Percentiles rank a stretch among this genome's conserved stretches.
phyloP scores from a whole-genome alignment of 2,797 vertebrate species.

The Tragelaphus eurycerus region DNA sequence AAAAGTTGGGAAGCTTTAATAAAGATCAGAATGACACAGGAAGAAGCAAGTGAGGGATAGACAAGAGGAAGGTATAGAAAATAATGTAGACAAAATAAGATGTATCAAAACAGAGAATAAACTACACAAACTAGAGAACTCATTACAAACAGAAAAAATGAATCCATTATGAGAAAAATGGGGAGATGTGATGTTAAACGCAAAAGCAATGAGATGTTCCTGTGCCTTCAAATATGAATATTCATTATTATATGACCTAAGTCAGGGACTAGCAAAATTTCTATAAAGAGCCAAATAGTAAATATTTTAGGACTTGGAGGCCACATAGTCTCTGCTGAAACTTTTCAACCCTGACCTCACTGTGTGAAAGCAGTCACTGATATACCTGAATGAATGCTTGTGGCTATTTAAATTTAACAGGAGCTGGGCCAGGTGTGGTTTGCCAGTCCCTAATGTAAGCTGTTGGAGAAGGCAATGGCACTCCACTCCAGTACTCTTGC shows the following conservation, averaged over 20 bases:
- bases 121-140: constrained; percentile 69
- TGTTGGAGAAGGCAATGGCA: background rate
- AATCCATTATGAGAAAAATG: constrained; percentile 77
- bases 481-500: too few species aligned
- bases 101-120: constrained; percentile 74
- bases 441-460: background rate
- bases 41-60: constrained; percentile 96
- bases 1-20: constrained; percentile 99
- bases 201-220: constrained; percentile 69
- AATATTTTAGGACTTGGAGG: background rate
- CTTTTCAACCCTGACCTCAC: background rate
- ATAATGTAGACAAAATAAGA: constrained; percentile 84
- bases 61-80: constrained; percentile 89
- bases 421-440: background rate
- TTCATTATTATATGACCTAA: background rate
- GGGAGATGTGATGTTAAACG: constrained; percentile 69
- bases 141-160: constrained; percentile 75
- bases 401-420: background rate
- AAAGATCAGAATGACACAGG: constrained; percentile 92
- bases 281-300: background rate
- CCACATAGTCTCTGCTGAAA: background rate
- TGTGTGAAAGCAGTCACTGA: background rate
- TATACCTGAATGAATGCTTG: background rate
- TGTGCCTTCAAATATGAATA: constrained; percentile 52
- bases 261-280: constrained; percentile 10